phyloP scores from a whole-genome alignment of 2,113 vertebrate genomes.

The Sinocyclocheilus grahami region DNA sequence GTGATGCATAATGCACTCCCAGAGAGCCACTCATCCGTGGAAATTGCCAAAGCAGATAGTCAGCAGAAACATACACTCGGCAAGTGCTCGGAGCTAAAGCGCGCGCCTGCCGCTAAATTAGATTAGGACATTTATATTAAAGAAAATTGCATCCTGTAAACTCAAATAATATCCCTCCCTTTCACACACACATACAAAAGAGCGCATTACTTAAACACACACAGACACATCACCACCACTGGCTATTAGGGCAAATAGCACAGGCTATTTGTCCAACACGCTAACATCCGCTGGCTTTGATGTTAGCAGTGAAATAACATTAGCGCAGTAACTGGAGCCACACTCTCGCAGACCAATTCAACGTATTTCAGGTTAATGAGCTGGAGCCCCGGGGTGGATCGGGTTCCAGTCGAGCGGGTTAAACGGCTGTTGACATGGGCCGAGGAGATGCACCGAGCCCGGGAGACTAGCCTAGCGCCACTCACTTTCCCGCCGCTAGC shows the following conservation, averaged over 20 bases:
- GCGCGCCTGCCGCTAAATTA: constrained; percentile 86
- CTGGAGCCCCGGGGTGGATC: constrained; percentile 72
- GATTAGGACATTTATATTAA: constrained; percentile 93
- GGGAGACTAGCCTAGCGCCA: constrained; percentile 32
- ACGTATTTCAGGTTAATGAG: constrained; percentile 71
- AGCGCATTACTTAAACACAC: constrained; percentile 56
- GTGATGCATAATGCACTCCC: constrained; percentile 70
- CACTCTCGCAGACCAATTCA: constrained; percentile 64
- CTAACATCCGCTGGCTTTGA: constrained; percentile 82
- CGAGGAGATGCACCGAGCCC: constrained; percentile 68
- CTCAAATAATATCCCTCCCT: constrained; percentile 58
- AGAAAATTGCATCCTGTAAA: constrained; percentile 93
- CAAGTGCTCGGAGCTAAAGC: constrained; percentile 69
- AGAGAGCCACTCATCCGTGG: constrained; percentile 68
- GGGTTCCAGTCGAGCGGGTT: constrained; percentile 76
- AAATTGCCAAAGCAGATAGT: constrained; percentile 79
- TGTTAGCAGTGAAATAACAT: constrained; percentile 86
- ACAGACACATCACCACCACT: constrained; percentile 53
- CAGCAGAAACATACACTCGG: constrained; percentile 78
- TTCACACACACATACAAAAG: constrained; percentile 56
- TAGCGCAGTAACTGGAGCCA: constrained; percentile 85
- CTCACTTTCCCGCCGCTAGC: background rate
- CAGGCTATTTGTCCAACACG: constrained; percentile 86
- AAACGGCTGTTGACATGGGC: constrained; percentile 72
- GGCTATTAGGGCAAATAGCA: constrained; percentile 79